These are phyloP conservation scores for Brachyalestes nurse DNA, from an alignment of 2,797 vertebrate species.

Conservation along the genomic window DNA sequence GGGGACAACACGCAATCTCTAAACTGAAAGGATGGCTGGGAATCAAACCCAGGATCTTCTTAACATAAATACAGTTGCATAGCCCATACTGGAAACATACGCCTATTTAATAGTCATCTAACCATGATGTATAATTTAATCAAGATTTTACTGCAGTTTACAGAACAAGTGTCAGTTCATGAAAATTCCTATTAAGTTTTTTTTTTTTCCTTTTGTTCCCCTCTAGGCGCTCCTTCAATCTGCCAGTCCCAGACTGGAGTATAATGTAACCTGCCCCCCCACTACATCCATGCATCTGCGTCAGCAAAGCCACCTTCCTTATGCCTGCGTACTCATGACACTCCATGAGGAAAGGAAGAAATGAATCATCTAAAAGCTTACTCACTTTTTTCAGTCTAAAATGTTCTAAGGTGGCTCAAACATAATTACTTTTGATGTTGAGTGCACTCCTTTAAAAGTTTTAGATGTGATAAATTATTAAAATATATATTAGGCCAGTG, in stretches of 20 bases:
- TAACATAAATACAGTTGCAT: too few species aligned
- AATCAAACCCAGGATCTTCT: too few species aligned
- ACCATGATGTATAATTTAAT: slow-evolving; percentile 20
- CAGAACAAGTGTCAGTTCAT: not conserved
- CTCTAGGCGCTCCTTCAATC: not conserved
- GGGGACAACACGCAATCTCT: too few species aligned
- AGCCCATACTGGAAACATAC: too few species aligned
- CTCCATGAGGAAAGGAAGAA: not conserved
- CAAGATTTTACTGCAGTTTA: not conserved
- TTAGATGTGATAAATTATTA: not conserved
- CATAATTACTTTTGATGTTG: not conserved
- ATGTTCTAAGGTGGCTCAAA: not conserved
- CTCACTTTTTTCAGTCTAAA: not conserved
- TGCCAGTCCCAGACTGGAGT: not conserved
- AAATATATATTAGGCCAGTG: not conserved
- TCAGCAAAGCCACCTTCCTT: slow-evolving; percentile 11
- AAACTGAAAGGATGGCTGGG: too few species aligned
- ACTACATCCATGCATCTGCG: not conserved
- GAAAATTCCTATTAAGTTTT: not conserved
- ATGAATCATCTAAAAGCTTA: slow-evolving; percentile 15
- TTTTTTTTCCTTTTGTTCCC: not conserved
- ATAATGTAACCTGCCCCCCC: not conserved
- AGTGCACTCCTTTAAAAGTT: not conserved
- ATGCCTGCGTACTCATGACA: not conserved
- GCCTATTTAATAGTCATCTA: not conserved